These are phyloP conservation scores for Dasypogon diadema DNA, from an alignment of 2,888 invertebrate species.

Conservation along the genomic window DNA sequence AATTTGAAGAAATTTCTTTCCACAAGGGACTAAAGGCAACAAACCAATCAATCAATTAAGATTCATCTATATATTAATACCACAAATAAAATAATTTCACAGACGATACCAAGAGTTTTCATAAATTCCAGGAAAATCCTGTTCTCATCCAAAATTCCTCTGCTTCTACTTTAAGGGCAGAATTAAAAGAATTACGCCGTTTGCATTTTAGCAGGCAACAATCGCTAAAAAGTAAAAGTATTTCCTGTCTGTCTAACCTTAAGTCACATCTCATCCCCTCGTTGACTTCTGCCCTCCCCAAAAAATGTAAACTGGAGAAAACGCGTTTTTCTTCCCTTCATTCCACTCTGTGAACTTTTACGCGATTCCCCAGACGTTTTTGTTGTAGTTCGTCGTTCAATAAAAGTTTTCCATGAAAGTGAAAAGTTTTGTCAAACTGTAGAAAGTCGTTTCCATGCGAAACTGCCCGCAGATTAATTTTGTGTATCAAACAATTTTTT, in stretches of 20 bases:
- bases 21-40: no score
- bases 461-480: conserved; percentile 46
- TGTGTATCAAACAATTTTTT: conserved; percentile 16
- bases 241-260: conserved; percentile 41
- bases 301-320: conserved; percentile 31
- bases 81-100: no score
- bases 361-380: neutral
- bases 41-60: no score
- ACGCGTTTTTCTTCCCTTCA: conserved; percentile 25
- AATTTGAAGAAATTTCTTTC: no score
- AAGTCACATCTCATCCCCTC: conserved; percentile 2
- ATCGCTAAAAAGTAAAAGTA: conserved; percentile 32
- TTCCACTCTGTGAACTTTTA: neutral
- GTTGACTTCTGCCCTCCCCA: neutral
- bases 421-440: conserved; percentile 61
- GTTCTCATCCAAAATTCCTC: no score
- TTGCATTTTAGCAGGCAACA: neutral
- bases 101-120: no score
- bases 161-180: no score
- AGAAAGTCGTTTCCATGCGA: conserved; percentile 49
- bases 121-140: no score
- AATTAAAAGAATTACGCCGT: no score
- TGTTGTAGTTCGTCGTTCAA: conserved; percentile 37
- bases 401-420: conserved; percentile 60
- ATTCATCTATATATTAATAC: no score